These are phyloP conservation scores for Pituophis catenifer DNA, from an alignment of 2,113 vertebrate species.

Conservation along the genomic window DNA sequence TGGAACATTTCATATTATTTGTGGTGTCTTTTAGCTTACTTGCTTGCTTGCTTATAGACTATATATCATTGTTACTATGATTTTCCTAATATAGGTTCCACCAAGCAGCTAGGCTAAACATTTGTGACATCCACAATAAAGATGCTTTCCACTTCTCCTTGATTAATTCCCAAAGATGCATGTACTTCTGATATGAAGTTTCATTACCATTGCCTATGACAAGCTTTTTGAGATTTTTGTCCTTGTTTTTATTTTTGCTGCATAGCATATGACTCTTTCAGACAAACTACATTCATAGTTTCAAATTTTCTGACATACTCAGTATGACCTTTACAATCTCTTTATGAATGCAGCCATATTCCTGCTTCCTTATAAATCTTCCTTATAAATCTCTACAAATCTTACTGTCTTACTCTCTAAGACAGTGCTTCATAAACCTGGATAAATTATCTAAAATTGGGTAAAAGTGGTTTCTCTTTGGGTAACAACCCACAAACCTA, in stretches of 20 bases:
- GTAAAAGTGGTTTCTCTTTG: not conserved
- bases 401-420: not conserved
- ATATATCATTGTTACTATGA: not conserved
- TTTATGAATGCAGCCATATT: conserved; percentile 37
- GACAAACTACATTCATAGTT: conserved; percentile 35
- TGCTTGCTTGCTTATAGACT: not conserved
- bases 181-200: conserved; percentile 1
- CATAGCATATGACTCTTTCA: conserved; percentile 49
- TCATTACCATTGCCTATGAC: conserved; percentile 41
- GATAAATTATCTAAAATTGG: not conserved
- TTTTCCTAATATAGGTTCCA: conserved; percentile 22
- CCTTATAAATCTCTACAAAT: conserved; percentile 38
- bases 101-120: not conserved
- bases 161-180: conserved; percentile 6
- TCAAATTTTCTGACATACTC: conserved; percentile 45
- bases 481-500: not conserved
- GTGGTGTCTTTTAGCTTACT: not conserved
- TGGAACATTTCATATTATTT: not conserved
- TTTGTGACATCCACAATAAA: not conserved
- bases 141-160: conserved; percentile 9
- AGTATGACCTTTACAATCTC: not conserved
- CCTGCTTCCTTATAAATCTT: conserved; percentile 48
- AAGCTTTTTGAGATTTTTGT: conserved; percentile 19
- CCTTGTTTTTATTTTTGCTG: conserved; percentile 56
- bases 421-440: not conserved